Percentiles rank a stretch among this genome's conserved stretches.
phyloP scores from a whole-genome alignment of 2,888 invertebrate genomes.

The Zaprionus lineosus region DNA sequence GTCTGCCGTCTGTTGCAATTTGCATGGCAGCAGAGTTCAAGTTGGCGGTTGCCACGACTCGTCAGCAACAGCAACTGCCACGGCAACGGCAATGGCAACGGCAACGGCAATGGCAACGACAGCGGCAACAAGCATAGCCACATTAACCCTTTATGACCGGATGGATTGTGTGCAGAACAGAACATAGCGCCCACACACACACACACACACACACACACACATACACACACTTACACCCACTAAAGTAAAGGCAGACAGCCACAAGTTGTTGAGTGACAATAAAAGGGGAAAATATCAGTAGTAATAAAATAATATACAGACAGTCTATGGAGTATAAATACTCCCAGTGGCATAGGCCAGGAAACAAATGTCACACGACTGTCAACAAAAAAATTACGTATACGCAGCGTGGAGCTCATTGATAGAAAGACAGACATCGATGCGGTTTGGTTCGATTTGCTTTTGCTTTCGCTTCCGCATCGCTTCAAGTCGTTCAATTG shows the following conservation, averaged over 20 bases:
- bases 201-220: neutral
- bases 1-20: slow-evolving; percentile 30
- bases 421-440: slow-evolving; percentile 20
- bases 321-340: slow-evolving; percentile 25
- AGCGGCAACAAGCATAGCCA: slow-evolving; percentile 2
- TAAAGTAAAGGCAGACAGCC: slow-evolving; percentile 16
- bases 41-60: neutral
- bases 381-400: slow-evolving; percentile 62
- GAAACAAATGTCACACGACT: slow-evolving; percentile 57
- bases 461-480: slow-evolving; percentile 53
- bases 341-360: slow-evolving; percentile 32
- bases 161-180: slow-evolving; percentile 6
- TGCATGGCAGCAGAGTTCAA: slow-evolving; percentile 42
- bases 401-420: slow-evolving; percentile 52
- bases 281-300: too few relatives aligned
- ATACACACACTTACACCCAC: too few relatives aligned
- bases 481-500: slow-evolving; percentile 41
- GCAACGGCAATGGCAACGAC: neutral
- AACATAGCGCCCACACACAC: slow-evolving; percentile 28
- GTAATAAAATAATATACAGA: slow-evolving; percentile 8
- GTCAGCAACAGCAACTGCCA: slow-evolving; percentile 5
- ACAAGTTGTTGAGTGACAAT: slow-evolving; percentile 38
- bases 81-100: neutral
- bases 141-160: slow-evolving; percentile 37
- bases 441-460: slow-evolving; percentile 16